Base-by-base conservation (phyloP, 2,797 vertebrate species). In the Mallotus villosus region DNA sequence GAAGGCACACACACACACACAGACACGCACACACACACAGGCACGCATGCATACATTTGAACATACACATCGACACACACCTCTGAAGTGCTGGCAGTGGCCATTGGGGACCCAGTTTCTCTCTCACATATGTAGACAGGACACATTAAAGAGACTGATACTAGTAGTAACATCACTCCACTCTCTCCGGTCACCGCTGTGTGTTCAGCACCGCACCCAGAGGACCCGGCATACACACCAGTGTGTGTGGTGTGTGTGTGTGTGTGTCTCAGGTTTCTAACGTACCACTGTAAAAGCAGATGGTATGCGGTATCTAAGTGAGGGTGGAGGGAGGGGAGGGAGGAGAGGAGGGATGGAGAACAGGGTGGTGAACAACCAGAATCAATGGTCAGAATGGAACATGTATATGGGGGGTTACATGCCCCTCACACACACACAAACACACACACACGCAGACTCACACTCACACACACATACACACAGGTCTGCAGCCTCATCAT, bases 11-110 rank as follows among this genome's bases (percentile, higher is more conserved):
- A 73, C 66, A 77, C 51, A 60, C 57, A 70, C 62, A 34, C 70
- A 77, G 37, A 46, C 61, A 70, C 59, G 24, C 51, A 72, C 69
- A 61, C 67, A 68, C 25, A 46, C 68, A 74, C 65, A 63, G 2
- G 58, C 29, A 67, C 34, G 41, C 27, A 58, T 22, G 51, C 68
- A 70, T 24, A 63, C 69, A 63, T 60, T 32, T 21, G 51, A 60
- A 32, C 60, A 34, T 49, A 51, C 58, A 51, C 64, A 61, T 41
- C 60, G 34, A 53, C 64, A 68, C 57, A 63, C 57, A 71, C 32
- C 58, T 17, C 51, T 32, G 14, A 53, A 53, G 60, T 60, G 9
- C 55, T 58, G 32, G 67, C 68, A 12, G 22, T n/a, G 12, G 29
- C 60, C 34, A 34, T 4, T 2, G 3, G 62, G 55, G 51, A 58